These are phyloP conservation scores for Sinodicranocentrus sp. DNA, from an alignment of 2,888 invertebrate species.

Conservation along the genomic window DNA sequence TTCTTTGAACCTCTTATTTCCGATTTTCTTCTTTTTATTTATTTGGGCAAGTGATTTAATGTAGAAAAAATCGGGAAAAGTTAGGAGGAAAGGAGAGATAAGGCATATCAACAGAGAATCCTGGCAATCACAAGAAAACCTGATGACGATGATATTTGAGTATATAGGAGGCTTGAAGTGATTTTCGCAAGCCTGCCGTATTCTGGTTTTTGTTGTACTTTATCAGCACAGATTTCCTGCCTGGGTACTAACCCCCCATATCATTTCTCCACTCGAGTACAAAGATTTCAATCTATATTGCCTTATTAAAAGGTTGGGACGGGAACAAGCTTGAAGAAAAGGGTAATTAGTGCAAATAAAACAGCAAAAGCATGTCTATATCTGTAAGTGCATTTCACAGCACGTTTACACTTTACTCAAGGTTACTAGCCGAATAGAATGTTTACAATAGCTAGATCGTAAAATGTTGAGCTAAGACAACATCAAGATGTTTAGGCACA, in stretches of 20 bases:
- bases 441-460: slow-evolving; percentile 1
- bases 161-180: slow-evolving; percentile 21
- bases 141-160: no score
- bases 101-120: neutral
- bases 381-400: neutral
- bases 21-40: neutral
- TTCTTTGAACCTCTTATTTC: neutral
- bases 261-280: neutral
- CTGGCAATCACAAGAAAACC: no score
- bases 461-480: no score
- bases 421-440: slow-evolving; percentile 25
- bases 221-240: neutral
- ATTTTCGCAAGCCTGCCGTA: slow-evolving; percentile 4
- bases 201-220: no score
- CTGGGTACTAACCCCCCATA: neutral
- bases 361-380: neutral
- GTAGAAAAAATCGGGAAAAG: slow-evolving; percentile 18
- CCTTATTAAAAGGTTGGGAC: slow-evolving; percentile 13
- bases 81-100: slow-evolving; percentile 9
- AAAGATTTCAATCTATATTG: slow-evolving; percentile 10
- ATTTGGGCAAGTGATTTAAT: slow-evolving; percentile 33
- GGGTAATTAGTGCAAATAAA: slow-evolving; percentile 40
- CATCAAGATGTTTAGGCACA: no score
- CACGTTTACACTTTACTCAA: slow-evolving; percentile 36
- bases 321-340: neutral